Percentiles rank a stretch among this genome's conserved stretches.
phyloP scores from a whole-genome alignment of 1,140 invertebrate species.

The Drosophila repletoides region DNA sequence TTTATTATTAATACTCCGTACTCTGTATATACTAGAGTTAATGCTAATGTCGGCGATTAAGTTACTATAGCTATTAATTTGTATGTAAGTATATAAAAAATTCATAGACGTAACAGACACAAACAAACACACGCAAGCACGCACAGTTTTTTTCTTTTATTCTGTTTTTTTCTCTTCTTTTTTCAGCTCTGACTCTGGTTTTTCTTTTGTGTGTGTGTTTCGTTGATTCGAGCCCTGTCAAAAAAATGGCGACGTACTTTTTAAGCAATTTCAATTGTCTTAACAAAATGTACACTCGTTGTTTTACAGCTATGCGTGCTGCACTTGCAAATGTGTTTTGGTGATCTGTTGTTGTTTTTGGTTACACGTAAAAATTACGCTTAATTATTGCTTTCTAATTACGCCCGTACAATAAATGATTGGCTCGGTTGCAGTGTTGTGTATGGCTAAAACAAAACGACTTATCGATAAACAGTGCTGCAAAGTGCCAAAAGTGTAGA shows the following conservation, averaged over 20 bases:
- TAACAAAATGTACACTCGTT: constrained; percentile 34
- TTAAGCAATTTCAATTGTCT: constrained; percentile 37
- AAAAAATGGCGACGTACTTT: constrained; percentile 74
- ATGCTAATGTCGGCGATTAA: constrained; percentile 41
- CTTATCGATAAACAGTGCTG: constrained; percentile 35
- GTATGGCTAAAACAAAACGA: constrained; percentile 7
- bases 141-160: constrained; percentile 43
- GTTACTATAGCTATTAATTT: constrained; percentile 36
- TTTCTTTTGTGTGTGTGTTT: constrained; percentile 61
- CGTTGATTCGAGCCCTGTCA: constrained; percentile 51
- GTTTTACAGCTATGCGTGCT: constrained; percentile 23
- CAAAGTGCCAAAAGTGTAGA: neutral
- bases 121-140: constrained; percentile 59
- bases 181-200: constrained; percentile 56
- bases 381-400: constrained; percentile 79
- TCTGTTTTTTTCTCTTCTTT: no score
- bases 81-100: constrained; percentile 37
- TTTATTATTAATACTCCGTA: constrained; percentile 37
- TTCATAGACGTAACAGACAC: constrained; percentile 63
- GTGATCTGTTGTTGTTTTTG: constrained; percentile 69
- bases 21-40: constrained; percentile 36
- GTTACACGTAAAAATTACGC: constrained; percentile 64
- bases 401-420: constrained; percentile 49
- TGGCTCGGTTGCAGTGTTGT: constrained; percentile 24
- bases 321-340: constrained; percentile 28